These are phyloP conservation scores for Pantelozetes paolii DNA, from an alignment of 2,888 invertebrate genomes.

Conservation along the genomic window DNA sequence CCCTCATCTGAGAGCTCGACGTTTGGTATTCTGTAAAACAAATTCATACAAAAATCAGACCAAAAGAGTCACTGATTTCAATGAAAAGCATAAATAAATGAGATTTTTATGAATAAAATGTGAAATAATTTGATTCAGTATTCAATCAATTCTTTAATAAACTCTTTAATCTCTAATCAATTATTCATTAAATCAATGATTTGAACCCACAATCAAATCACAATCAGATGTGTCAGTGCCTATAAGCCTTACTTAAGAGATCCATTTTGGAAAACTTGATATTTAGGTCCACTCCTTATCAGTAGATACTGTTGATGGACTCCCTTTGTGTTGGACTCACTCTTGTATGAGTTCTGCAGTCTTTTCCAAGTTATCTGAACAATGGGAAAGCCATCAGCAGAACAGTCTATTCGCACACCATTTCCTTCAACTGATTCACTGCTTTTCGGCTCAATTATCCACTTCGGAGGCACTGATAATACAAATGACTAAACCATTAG, in stretches of 20 bases:
- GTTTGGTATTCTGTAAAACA: constrained; percentile 49
- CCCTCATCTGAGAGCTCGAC: constrained; percentile 48
- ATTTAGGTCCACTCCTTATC: constrained; percentile 47
- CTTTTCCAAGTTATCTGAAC: constrained; percentile 48
- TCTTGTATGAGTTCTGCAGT: constrained; percentile 35
- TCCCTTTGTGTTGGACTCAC: constrained; percentile 19
- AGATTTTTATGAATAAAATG: neutral
- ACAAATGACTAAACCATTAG: constrained; percentile 22
- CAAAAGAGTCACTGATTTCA: too few relatives aligned
- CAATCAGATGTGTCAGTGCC: neutral
- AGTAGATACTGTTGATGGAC: constrained; percentile 38
- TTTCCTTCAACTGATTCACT: constrained; percentile 49
- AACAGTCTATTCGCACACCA: constrained; percentile 47
- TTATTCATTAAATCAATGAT: neutral
- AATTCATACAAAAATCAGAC: too few relatives aligned
- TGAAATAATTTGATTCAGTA: neutral
- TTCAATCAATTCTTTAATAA: neutral
- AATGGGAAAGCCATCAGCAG: constrained; percentile 48
- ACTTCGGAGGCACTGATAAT: constrained; percentile 49
- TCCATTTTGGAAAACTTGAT: constrained; percentile 51
- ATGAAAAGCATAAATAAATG: neutral
- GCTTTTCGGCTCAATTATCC: constrained; percentile 49
- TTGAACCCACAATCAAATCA: neutral
- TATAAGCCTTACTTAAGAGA: constrained; percentile 47
- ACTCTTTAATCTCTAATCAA: neutral